Evolutionary conservation across 2,888 invertebrate genomes (phyloP), one percentile per base, ranked within the genome.

Genomic region (Carcina quercana): DNA sequence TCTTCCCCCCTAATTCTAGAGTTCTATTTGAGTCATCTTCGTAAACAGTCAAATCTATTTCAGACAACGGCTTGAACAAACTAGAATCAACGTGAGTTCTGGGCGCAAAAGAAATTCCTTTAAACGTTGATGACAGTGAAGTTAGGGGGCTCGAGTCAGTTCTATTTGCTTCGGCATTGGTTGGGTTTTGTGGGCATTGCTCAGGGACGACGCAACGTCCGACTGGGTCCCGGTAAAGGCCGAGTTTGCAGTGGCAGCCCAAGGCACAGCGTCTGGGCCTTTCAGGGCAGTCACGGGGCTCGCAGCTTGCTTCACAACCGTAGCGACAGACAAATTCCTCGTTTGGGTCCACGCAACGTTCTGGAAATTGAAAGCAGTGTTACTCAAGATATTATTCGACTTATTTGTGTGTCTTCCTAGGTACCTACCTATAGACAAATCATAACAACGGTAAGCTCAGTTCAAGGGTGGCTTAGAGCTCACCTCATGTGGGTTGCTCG

Each of bases 291-390:
- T 31, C 12, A 1, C 28, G 35, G 1, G 28, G 11, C 17, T 53
- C 54, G 35, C 75, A 74, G 0, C 53, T 47, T 0, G 49, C 47
- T 34, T 74, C 74, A 17, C 78, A 79, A 0, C 73, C 72, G 37
- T 68, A 73, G 0, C 59, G 53, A 40, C 78, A 79, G 0, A 56
- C 54, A 42, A 57, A 78, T 21, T 67, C 69, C 35, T 76, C 78
- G 30, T 65, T 59, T 0, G 49, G 47, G 7, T 52, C 40, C 1
- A 38, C 17, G 35, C 76, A 79, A 43, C 53, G 65, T 17, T 55
- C 78, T 78, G 58, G 0, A 51, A 56, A 26, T 28, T 5, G 17
- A 7, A 7, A 17, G 7, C 7, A 22, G 22, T 22, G 22, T 22
- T n/a, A 3, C 22, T 22, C n/a, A 3, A n/a, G 8, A n/a, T n/a